Base-by-base conservation (phyloP, 92 coral and sea anemone species). In the Zoanthus sansibaricus region DNA sequence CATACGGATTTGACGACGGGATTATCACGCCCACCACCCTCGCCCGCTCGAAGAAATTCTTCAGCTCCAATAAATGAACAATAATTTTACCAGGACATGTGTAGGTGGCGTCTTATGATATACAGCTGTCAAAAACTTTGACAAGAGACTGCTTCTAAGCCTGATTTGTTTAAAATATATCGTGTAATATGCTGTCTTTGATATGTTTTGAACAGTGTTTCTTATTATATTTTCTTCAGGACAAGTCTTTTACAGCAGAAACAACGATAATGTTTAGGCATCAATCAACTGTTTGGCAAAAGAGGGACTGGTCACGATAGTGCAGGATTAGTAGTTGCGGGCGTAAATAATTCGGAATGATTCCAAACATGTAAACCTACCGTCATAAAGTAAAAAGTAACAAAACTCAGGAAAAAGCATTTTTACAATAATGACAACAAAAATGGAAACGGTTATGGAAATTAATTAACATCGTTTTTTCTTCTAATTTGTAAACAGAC, bases 101-200 rank as follows among this genome's bases (percentile, higher is more conserved):
- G 70, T 64, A 17, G 9, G 9, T 64, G 30, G 70, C 30, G 70
- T 17, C 4, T 64, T 64, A 64, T 64, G 70, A 64, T 64, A 64
- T 64, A 1, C 70, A 64, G 70, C 70, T 64, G 31, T 4, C 30
- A 64, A 31, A 64, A 64, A 25, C 70, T 64, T 64, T 64, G 70
- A 64, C 70, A 64, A 64, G 70, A 64, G 70, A 64, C 70, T 64
- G 70, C 70, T 64, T 64, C 70, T 64, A 64, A 64, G 70, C 70
- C 21, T 64, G 70, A 3, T 20, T 64, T 64, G 70, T 64, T 64
- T 64, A 64, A 64, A 64, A 64, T 64, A 64, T 64, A 64, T 64
- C 21, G 70, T 20, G 70, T 64, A 64, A 64, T 64, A 64, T 64
- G 31, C 70, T 64, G 70, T 64, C 70, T 64, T 64, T 15, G 70